Conservation (phyloP, 2,888 invertebrate genomes). For the Chrysolina americana region DNA sequence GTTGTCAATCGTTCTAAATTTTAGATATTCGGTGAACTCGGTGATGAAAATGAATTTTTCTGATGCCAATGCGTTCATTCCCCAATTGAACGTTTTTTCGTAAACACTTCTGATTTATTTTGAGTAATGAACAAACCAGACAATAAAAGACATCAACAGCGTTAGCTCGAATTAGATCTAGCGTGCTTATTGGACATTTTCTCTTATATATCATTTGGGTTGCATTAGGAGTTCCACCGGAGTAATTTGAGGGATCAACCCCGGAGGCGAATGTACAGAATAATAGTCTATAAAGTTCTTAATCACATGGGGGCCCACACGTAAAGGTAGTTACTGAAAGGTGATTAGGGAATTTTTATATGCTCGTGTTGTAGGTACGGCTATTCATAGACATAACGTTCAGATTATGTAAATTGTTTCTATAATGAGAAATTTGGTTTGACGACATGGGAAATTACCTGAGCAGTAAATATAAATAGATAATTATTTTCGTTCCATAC, state of each 20-base stretch:
- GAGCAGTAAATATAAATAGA: neutral
- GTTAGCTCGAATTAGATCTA: slow-evolving; percentile 36
- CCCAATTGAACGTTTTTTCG: neutral
- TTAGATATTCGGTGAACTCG: no score
- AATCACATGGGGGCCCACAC: slow-evolving; percentile 48
- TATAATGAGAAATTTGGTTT: neutral
- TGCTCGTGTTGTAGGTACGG: slow-evolving; percentile 18
- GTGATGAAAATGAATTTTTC: no score
- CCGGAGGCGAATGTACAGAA: slow-evolving; percentile 50
- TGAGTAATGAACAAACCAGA: neutral
- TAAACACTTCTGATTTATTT: neutral
- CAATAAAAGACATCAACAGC: slow-evolving; percentile 1
- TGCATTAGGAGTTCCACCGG: slow-evolving; percentile 54
- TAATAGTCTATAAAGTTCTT: slow-evolving; percentile 51
- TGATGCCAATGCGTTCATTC: no score
- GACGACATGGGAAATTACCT: neutral
- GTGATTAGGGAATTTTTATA: slow-evolving; percentile 41
- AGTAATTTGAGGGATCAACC: slow-evolving; percentile 55
- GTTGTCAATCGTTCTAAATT: no score
- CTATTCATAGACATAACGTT: slow-evolving; percentile 26
- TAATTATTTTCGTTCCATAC: no score
- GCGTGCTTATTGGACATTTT: slow-evolving; percentile 52
- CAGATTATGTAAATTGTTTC: slow-evolving; percentile 37
- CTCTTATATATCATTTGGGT: slow-evolving; percentile 55
- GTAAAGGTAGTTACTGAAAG: slow-evolving; percentile 48